Evolutionary conservation across 2,888 invertebrate species (phyloP).

Genomic region (Tyria jacobaeae): DNA sequence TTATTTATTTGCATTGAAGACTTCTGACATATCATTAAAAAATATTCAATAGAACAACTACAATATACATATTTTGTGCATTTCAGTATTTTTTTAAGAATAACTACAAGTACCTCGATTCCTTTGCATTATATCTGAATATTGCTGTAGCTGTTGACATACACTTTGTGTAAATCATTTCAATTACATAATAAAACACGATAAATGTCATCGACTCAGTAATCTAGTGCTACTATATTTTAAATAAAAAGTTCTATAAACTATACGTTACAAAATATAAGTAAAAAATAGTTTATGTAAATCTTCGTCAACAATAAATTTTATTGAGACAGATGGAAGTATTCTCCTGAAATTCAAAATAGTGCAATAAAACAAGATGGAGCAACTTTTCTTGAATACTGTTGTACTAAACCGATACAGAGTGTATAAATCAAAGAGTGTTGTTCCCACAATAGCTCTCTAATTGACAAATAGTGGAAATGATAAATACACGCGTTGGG

Average conservation of each 20-base stretch:
- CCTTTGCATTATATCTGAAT: constrained; percentile 37
- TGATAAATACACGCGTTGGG: constrained; percentile 82
- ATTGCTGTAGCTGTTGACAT: constrained; percentile 30
- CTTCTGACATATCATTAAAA: background rate
- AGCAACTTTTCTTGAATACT: constrained; percentile 46
- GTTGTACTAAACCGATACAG: constrained; percentile 59
- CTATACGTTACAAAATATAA: constrained; percentile 28
- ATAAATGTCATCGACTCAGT: constrained; percentile 34
- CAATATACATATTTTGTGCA: constrained; percentile 18
- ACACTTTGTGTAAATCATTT: constrained; percentile 40
- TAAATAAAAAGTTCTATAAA: constrained; percentile 37
- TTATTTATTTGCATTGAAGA: no score
- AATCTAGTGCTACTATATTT: constrained; percentile 31
- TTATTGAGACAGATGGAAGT: constrained; percentile 49
- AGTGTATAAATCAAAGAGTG: constrained; percentile 80
- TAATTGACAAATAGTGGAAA: constrained; percentile 86
- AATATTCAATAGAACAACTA: constrained; percentile 3
- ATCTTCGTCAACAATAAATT: constrained; percentile 50
- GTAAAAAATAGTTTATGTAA: constrained; percentile 32
- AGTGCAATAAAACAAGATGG: constrained; percentile 46
- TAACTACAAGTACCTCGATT: constrained; percentile 27
- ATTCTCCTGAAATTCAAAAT: constrained; percentile 42
- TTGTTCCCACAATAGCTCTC: constrained; percentile 81
- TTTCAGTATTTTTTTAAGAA: constrained; percentile 20
- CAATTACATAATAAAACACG: constrained; percentile 35